These are phyloP conservation scores for Metalampra italica DNA, from an alignment of 2,888 invertebrate species.

Conservation along the genomic window DNA sequence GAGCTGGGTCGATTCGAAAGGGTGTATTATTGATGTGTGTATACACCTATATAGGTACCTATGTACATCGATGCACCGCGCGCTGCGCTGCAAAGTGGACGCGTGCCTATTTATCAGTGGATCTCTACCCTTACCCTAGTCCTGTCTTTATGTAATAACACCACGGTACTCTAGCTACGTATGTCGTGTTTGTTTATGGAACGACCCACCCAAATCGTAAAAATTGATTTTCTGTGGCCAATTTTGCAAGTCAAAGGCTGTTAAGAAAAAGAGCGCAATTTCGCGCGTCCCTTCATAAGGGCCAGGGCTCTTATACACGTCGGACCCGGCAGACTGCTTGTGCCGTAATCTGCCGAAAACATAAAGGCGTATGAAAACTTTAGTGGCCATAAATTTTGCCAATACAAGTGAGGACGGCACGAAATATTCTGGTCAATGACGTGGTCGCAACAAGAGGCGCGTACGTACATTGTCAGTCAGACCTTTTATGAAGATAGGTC, in stretches of 20 bases:
- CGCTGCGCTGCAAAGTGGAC: too few species aligned
- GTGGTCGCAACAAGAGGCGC: constrained; percentile 22
- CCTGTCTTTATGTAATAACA: too few species aligned
- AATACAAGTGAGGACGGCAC: constrained; percentile 45
- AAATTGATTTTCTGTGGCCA: constrained; percentile 30
- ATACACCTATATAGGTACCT: too few species aligned
- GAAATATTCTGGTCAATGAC: constrained; percentile 37
- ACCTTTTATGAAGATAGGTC: too few species aligned
- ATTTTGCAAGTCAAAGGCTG: constrained; percentile 40
- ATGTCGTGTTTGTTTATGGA: neutral
- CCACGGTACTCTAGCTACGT: too few species aligned
- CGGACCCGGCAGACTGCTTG: constrained; percentile 42
- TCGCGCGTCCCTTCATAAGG: constrained; percentile 39
- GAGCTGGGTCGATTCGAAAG: too few species aligned
- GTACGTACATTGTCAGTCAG: constrained; percentile 18
- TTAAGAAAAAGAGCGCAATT: constrained; percentile 43
- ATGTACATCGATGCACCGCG: too few species aligned
- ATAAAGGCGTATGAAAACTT: constrained; percentile 66
- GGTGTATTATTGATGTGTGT: too few species aligned
- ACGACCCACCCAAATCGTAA: neutral
- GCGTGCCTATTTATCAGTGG: too few species aligned
- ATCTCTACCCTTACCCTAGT: too few species aligned
- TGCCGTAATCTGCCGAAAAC: constrained; percentile 59
- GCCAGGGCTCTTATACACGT: constrained; percentile 51
- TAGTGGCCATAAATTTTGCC: constrained; percentile 64